Conservation (phyloP, 2,113 vertebrate genomes). For the Alligator sinensis region DNA sequence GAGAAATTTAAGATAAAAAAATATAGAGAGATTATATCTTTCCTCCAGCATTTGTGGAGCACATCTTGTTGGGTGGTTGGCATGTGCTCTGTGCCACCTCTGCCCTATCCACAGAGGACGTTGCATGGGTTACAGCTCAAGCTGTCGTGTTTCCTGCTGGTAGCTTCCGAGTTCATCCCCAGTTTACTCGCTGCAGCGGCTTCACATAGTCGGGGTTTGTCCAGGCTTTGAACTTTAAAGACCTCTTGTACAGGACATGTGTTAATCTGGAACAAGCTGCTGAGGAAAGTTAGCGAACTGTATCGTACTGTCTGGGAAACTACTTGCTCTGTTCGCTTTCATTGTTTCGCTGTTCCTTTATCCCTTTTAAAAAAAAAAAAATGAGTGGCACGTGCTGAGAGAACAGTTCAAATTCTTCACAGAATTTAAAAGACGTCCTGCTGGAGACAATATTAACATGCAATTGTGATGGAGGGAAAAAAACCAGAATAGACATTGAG, state of each 20-base stretch:
- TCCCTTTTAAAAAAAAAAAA: conserved; percentile 44
- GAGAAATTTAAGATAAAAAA: neutral
- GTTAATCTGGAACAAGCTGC: neutral
- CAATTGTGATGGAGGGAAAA: conserved; percentile 55
- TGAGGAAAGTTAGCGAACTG: neutral
- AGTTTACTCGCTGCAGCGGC: neutral
- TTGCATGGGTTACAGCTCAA: neutral
- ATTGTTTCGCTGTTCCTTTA: conserved; percentile 39
- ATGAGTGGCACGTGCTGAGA: conserved; percentile 64
- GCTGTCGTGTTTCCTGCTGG: neutral
- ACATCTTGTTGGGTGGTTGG: neutral
- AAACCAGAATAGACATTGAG: conserved; percentile 54
- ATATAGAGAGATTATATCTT: neutral
- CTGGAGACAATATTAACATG: conserved; percentile 63
- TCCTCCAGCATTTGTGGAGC: neutral
- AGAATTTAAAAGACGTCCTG: conserved; percentile 68
- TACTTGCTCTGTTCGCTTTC: conserved; percentile 11
- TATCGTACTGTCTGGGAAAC: conserved; percentile 20
- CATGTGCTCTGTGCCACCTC: rapidly evolving
- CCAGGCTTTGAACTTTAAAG: neutral
- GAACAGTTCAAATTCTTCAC: conserved; percentile 66
- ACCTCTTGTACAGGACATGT: neutral
- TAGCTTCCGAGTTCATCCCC: neutral
- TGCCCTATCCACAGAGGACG: neutral
- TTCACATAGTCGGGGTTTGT: neutral